Conservation (phyloP, 2,797 vertebrate genomes). For the Salmo trutta region DNA sequence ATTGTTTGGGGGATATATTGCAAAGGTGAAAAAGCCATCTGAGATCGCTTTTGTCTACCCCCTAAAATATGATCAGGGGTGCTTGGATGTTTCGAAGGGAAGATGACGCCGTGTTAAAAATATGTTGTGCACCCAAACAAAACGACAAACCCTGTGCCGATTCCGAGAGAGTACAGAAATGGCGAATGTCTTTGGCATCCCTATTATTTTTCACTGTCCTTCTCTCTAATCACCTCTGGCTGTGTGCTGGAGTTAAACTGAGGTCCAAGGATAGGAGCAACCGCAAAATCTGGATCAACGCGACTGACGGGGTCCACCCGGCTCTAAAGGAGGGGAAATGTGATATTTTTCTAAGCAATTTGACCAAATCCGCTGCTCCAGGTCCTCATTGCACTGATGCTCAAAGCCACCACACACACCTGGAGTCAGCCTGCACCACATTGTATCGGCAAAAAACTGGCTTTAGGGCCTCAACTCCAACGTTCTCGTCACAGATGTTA, state of each 20-base stretch:
- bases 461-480: slow-evolving; percentile 63
- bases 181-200: slow-evolving; percentile 81
- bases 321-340: slow-evolving; percentile 61
- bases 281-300: slow-evolving; percentile 44
- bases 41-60: slow-evolving; percentile 56
- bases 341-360: slow-evolving; percentile 69
- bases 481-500: slow-evolving; percentile 78
- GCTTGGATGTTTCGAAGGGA: slow-evolving; percentile 81
- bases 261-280: slow-evolving; percentile 53
- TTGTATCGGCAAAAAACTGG: slow-evolving; percentile 66
- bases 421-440: slow-evolving; percentile 67
- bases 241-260: slow-evolving; percentile 78
- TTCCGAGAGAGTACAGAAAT: slow-evolving; percentile 82
- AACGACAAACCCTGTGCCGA: slow-evolving; percentile 78
- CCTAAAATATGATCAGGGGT: slow-evolving; percentile 82
- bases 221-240: slow-evolving; percentile 81
- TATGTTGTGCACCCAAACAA: slow-evolving; percentile 74
- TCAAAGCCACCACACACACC: slow-evolving; percentile 48
- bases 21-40: slow-evolving; percentile 50
- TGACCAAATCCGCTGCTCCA: slow-evolving; percentile 69
- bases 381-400: slow-evolving; percentile 54
- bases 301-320: slow-evolving; percentile 38
- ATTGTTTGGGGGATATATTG: slow-evolving; percentile 53
- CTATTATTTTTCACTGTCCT: slow-evolving; percentile 81
- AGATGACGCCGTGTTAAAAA: slow-evolving; percentile 75